These are phyloP conservation scores for Pangasius sanitwongsei DNA, from an alignment of 2,797 vertebrate genomes.

Conservation along the genomic window DNA sequence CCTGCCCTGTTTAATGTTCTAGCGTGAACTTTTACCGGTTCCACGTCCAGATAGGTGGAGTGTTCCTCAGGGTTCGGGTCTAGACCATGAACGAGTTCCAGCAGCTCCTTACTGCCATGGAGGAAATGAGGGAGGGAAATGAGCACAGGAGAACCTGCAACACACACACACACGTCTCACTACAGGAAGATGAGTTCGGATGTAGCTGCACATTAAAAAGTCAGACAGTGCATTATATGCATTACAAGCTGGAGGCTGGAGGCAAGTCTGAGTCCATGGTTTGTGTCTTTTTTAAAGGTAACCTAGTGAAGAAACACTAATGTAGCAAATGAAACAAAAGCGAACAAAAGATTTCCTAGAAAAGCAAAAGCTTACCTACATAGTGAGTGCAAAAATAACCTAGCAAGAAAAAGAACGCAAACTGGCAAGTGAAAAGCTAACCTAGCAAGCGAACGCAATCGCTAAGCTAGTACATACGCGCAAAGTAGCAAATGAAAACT, in stretches of 20 bases:
- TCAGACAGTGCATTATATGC: not conserved
- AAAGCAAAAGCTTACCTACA: not conserved
- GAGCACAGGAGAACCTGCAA: slow-evolving; percentile 79
- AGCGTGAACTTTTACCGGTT: slow-evolving; percentile 81
- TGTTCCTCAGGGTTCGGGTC: slow-evolving; percentile 79
- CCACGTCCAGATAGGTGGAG: slow-evolving; percentile 85
- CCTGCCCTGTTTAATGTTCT: not conserved
- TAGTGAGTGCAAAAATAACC: not conserved
- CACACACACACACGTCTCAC: not conserved
- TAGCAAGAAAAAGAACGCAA: not conserved
- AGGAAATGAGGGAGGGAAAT: slow-evolving; percentile 95
- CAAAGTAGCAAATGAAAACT: not conserved
- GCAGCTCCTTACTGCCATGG: slow-evolving; percentile 74
- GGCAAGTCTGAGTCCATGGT: not conserved
- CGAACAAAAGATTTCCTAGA: not conserved
- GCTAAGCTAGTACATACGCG: not conserved
- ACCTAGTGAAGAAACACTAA: no score
- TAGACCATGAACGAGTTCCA: slow-evolving; percentile 74
- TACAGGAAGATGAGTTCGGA: not conserved
- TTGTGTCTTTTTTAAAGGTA: not conserved
- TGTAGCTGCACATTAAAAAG: not conserved
- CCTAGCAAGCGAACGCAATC: not conserved
- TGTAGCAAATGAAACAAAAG: not conserved
- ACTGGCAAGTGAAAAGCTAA: not conserved
- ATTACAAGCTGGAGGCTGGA: not conserved